Base-by-base conservation (phyloP, 2,797 vertebrate species). In the Manis crassicaudata region DNA sequence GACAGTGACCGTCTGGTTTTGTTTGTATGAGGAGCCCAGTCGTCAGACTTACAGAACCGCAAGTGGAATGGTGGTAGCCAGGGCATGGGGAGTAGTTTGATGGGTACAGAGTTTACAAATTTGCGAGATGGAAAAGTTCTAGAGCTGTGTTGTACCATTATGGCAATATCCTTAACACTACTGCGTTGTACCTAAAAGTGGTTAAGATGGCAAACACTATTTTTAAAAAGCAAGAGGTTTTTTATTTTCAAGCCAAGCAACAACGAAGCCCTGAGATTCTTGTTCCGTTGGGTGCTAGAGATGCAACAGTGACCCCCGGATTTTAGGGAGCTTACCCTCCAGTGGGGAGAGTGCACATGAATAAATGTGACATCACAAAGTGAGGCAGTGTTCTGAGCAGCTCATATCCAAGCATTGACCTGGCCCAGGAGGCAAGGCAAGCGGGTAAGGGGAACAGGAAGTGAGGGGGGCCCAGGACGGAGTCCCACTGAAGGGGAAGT, bases 361-460 rank as follows among this genome's bases (percentile, higher is more conserved):
- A 16, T 1, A 10, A 27, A 8, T 2, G 70, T 11, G 2, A 18
- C 35, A 10, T 5, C 1, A 5, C 37, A 2, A 16, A 17, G 3
- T 50, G 20, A 40, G 27, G 50, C 7, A 0, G 18, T 16, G 46
- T 67, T 32, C 27, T 1, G 37, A 20, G 20, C 2, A 1, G 0
- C 5, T 9, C 0, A 20, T n/a, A 5, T 20, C 52, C 3, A 17
- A 40, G 27, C 9, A 0, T 10, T 12, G 54, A 5, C 46, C n/a
- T 6, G 46, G 80, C 17, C 0, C 16, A 46, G 46, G 46, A 46
- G 46, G 46, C 46, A 11, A 12, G 46, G 46, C 46, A 46, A 11
- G 46, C 11, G 12, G 46, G 46, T 46, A 35, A 46, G 46, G 46
- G 46, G 46, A 46, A 46, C 46, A 46, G 46, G 35, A 7, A 12